Base-by-base conservation (phyloP, 1,140 invertebrate species). In the Gonioctena quinquepunctata region DNA sequence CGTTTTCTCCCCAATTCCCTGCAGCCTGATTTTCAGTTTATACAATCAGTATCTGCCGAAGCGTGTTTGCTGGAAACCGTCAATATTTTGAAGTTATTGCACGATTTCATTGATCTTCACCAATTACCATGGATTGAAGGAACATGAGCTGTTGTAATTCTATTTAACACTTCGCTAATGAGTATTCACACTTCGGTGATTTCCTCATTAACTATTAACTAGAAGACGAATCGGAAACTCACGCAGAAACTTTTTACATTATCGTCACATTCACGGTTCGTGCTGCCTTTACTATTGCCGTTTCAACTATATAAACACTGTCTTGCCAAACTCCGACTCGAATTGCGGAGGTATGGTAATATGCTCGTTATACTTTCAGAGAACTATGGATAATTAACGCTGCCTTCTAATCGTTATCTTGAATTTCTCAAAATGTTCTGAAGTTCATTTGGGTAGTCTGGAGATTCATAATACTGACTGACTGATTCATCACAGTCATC, bases 121-220 rank as follows among this genome's bases (percentile, higher is more conserved):
- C 33, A n/a, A 52, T 18, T 18, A 26, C 56, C 56, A 59, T 59
- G 23, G 21, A 22, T 22, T 16, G 25, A 59, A 59, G 23, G 16
- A 59, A 59, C 56, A 25, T 59, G 6, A 26, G 21, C 21, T 25
- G 21, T 25, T 59, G 56, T 59, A 25, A 25, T 16, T 11, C 56
- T 25, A 19, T 59, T 59, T 59, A 59, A 26, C 56, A 25, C 56
- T 5, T 59, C 56, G 23, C 16, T 25, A 25, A 25, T 22, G 25
- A 59, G 25, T 25, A n/a, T 59, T 28, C 21, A 28, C 25, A 59
- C 56, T 59, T 16, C 56, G 25, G 3, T 25, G 56, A 59, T 59
- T 59, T 59, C 25, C 56, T 23, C 13, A 59, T 59, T 59, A 59
- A 22, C 21, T 59, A 59, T 59, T 59, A 59, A 59, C 56, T 23